Evolutionary conservation across 1,140 invertebrate species (phyloP), one percentile per base, ranked within the genome.

Genomic region (Polypedilum vanderplanki): DNA sequence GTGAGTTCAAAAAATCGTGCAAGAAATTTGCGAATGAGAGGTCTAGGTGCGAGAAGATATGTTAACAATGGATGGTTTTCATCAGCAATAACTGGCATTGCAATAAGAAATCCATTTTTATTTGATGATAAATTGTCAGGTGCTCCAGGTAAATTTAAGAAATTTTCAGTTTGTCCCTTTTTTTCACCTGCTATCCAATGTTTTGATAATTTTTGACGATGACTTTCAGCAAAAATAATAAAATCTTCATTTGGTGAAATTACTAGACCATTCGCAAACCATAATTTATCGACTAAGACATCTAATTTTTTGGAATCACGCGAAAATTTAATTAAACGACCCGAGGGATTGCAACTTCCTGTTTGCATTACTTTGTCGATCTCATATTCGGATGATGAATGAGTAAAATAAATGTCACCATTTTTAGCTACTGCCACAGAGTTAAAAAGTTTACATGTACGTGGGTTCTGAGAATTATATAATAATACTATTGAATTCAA

Each of bases 211-310:
- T 85, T 83, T 65, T 83, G 86, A 1, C 78, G 80, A 7, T 78
- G 75, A 22, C 88, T 87, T 84, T 95, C 93, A 5, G 86, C 79
- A 0, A 94, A 87, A 10, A 96, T 77, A 1, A 96, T 78, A 80
- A 90, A 92, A 75, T 89, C 87, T 80, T 92, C 89, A 80, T 95
- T 88, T 15, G 87, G 84, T 24, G 91, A 91, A 1, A 96, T 78
- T 64, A 84, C 84, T n/a, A 96, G 79, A 5, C 94, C 93, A 85
- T 96, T 96, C 3, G 93, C 85, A 83, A 95, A 93, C 79, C 87
- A 88, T 1, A 96, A 76, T 41, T 90, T 83, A 74, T 90, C 86
- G 1, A 93, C 75, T 12, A 95, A 79, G 7, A 93, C 74, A 15
- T 75, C 18, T 1, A 57, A 7, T 15, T n/a, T 65, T 9, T 41